Evolutionary conservation across 2,888 invertebrate species (phyloP).

Genomic region (Myathropa florea): DNA sequence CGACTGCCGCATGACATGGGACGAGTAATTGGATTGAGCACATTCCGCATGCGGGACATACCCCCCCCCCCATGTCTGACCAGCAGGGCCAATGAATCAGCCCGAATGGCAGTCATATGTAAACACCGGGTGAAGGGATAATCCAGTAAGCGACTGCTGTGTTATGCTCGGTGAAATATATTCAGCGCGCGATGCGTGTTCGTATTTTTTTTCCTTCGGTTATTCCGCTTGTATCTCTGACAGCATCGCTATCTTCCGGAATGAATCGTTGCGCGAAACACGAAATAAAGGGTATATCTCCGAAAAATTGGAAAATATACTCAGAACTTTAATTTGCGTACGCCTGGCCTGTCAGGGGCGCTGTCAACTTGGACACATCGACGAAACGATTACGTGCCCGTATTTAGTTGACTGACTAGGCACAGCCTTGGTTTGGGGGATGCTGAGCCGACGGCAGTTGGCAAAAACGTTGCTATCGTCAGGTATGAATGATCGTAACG

Average conservation of each 20-base stretch:
- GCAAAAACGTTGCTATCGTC: too few species aligned
- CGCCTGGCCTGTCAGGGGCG: too few species aligned
- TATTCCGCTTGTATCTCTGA: not conserved
- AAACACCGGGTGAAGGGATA: conserved; percentile 10
- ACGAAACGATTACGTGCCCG: too few species aligned
- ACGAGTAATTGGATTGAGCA: conserved; percentile 50
- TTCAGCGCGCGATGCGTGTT: not conserved
- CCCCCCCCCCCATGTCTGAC: conserved; percentile 2
- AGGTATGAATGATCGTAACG: too few species aligned
- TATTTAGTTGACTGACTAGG: too few species aligned
- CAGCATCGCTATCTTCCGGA: not conserved
- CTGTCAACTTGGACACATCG: too few species aligned
- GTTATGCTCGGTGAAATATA: not conserved
- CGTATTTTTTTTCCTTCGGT: not conserved
- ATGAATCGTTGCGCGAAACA: too few species aligned
- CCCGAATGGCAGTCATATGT: not conserved
- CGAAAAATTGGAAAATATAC: too few species aligned
- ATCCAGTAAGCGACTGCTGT: not conserved
- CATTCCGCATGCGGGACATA: not conserved
- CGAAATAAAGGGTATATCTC: too few species aligned
- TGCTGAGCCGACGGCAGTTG: too few species aligned
- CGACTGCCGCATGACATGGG: not conserved
- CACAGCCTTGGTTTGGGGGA: too few species aligned
- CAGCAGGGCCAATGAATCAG: conserved; percentile 33
- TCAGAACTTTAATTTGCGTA: too few species aligned